Base-by-base conservation (phyloP, 2,888 invertebrate species). In the Pegoplata infirma region DNA sequence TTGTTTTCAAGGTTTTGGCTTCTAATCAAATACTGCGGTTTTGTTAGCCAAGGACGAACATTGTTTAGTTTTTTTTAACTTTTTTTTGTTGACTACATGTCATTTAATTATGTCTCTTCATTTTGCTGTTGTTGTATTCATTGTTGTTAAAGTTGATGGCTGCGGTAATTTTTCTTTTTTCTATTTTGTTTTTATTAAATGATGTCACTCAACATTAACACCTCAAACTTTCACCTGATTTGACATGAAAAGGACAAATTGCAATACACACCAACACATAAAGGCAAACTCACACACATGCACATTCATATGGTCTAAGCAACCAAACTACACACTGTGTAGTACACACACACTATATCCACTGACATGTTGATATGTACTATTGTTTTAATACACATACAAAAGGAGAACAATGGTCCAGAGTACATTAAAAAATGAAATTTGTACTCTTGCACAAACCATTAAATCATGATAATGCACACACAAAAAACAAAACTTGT, bases 201-300 rank as follows among this genome's bases (percentile, higher is more conserved):
- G 80, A 76, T 79, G 81, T 80, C 82, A 82, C 80, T 82, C 80
- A 82, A 73, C 80, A 80, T 80, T 80, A 78, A 76, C 81, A 81
- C 76, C 80, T 80, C 78, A 73, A 82, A 81, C 80, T 82, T 82
- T 80, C 82, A 82, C 80, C 81, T 82, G 81, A 80, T 76, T 82
- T 81, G 78, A 80, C 81, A 78, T 69, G 69, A 77, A 73, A 77
- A 80, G 79, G 73, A 80, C 81, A 81, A 81, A 81, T 81, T 81
- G 75, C 76, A 74, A 66, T 68, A 73, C 55, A 68, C 53, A 46
- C 19, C 21, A 7, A 32, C 14, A 21, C 23, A 23, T 23, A 7
- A 14, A 1, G 7, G 5, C n/a, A 23, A 4, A 25, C 25, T 14
- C 5, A n/a, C n/a, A 25, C 25, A 25, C 25, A 53, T 12, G 14